Evolutionary conservation across 2,888 invertebrate genomes (phyloP), one percentile per base, ranked within the genome.

Genomic region (Orthosia incerta): DNA sequence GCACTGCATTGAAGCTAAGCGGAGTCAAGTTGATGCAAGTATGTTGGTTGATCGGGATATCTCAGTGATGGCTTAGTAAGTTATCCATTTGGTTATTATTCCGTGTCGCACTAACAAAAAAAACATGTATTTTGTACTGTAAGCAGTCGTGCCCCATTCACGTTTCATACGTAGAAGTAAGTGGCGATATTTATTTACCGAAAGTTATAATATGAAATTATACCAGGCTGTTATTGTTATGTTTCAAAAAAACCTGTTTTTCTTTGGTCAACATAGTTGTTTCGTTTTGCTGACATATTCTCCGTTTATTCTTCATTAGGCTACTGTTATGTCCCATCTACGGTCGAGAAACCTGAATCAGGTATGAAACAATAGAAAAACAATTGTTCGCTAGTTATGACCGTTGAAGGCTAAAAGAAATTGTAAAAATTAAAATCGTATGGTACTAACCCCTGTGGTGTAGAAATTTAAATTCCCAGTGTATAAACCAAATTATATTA

Each of bases 61-160:
- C 3, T 60, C 13, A 15, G 11, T 2, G 48, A 56, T 26, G 5
- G 11, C 48, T 12, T 13, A 39, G 23, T 46, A 16, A 20, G 55
- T 26, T 11, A n/a, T 68, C 65, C 70, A 82, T 82, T 79, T 69
- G 48, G 13, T 74, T 45, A 31, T 15, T 20, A 60, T 9, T 71
- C 69, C 48, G 71, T 74, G 57, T 74, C 59, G 74, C 80, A 86
- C 78, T 75, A 39, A 48, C 26, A 72, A 76, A 74, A 83, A 76
- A 79, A 80, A 72, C 67, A 76, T 79, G 64, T 71, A 74, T 80
- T 77, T 80, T 74, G 56, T 76, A 74, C 64, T 69, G 31, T 85
- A 80, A 80, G 86, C 85, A 83, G 76, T 77, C 67, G 76, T 88
- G 88, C 88, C 89, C 88, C 89, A 89, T 86, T 60, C 62, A 70